These are phyloP conservation scores for Drosophila pandora DNA, from an alignment of 1,140 invertebrate species.

Conservation along the genomic window DNA sequence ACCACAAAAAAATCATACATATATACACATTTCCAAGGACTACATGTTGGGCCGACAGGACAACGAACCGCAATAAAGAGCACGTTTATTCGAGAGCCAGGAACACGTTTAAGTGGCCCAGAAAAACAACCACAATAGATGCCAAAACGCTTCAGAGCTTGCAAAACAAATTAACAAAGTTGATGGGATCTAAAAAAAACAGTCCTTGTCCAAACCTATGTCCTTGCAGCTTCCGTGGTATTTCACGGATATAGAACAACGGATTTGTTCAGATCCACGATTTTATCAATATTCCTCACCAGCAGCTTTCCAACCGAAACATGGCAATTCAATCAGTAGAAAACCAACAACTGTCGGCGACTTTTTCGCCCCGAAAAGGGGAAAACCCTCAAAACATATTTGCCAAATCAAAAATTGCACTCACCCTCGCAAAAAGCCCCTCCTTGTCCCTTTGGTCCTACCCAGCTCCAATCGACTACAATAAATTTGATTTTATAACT, in stretches of 20 bases:
- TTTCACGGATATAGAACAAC: slow-evolving; percentile 1
- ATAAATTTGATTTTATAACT: slow-evolving; percentile 73
- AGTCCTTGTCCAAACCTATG: neutral
- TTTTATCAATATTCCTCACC: slow-evolving; percentile 32
- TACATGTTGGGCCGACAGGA: slow-evolving; percentile 37
- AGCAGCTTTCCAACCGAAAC: slow-evolving; percentile 9
- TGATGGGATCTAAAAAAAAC: slow-evolving; percentile 5
- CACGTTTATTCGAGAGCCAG: slow-evolving; percentile 11
- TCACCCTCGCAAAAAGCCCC: slow-evolving; percentile 11
- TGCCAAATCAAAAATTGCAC: slow-evolving; percentile 74
- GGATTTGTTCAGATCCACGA: slow-evolving; percentile 4
- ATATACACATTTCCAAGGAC: slow-evolving; percentile 26
- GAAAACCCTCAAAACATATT: slow-evolving; percentile 49
- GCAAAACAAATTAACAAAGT: slow-evolving; percentile 42
- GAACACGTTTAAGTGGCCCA: slow-evolving; percentile 46
- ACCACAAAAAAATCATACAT: slow-evolving; percentile 10
- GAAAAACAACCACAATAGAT: slow-evolving; percentile 27
- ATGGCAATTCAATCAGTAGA: slow-evolving; percentile 51
- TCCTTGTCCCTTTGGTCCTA: neutral
- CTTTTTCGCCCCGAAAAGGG: too few species aligned
- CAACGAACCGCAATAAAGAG: slow-evolving; percentile 28
- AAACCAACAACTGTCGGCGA: slow-evolving; percentile 15
- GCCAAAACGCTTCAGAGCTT: slow-evolving; percentile 21
- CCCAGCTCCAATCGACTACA: slow-evolving; percentile 52
- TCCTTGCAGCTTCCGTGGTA: neutral